Evolutionary conservation across 2,888 invertebrate genomes (phyloP).

Genomic region (Druceiella hillmani): DNA sequence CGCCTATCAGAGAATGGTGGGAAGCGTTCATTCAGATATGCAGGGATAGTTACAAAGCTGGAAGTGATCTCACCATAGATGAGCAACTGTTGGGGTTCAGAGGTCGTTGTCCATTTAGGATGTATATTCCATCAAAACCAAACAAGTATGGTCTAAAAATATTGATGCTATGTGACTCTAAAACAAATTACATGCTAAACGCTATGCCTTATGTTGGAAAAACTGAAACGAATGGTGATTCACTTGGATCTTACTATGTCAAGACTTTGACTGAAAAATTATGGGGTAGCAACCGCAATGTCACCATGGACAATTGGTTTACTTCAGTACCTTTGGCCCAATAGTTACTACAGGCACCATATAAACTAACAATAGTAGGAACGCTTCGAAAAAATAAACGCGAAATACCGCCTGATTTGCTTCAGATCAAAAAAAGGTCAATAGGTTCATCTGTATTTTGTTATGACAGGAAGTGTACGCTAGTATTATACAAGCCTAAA

Average conservation of each 20-base stretch:
- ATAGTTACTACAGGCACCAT: too few relatives aligned
- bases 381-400: too few relatives aligned
- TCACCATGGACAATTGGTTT: slow-evolving; percentile 30
- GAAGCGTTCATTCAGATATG: too few relatives aligned
- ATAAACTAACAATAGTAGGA: too few relatives aligned
- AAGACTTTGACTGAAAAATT: slow-evolving; percentile 23
- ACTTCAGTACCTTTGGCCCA: too few relatives aligned
- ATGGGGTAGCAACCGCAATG: slow-evolving; percentile 22
- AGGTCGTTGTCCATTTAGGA: slow-evolving; percentile 18
- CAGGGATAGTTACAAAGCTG: too few relatives aligned
- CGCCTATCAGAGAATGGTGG: slow-evolving; percentile 24
- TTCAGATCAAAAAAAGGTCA: too few relatives aligned
- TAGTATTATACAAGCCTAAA: too few relatives aligned
- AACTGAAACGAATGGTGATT: slow-evolving; percentile 21
- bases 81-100: slow-evolving; percentile 21
- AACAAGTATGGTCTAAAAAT: slow-evolving; percentile 30
- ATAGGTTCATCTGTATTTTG: too few relatives aligned
- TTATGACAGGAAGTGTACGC: too few relatives aligned
- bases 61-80: slow-evolving; percentile 13
- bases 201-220: slow-evolving; percentile 29
- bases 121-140: slow-evolving; percentile 19
- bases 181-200: slow-evolving; percentile 29
- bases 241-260: slow-evolving; percentile 18
- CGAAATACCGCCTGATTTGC: too few relatives aligned
- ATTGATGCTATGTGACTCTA: slow-evolving; percentile 28